Conservation (phyloP, 2,888 invertebrate species). For the Noctua pronuba region DNA sequence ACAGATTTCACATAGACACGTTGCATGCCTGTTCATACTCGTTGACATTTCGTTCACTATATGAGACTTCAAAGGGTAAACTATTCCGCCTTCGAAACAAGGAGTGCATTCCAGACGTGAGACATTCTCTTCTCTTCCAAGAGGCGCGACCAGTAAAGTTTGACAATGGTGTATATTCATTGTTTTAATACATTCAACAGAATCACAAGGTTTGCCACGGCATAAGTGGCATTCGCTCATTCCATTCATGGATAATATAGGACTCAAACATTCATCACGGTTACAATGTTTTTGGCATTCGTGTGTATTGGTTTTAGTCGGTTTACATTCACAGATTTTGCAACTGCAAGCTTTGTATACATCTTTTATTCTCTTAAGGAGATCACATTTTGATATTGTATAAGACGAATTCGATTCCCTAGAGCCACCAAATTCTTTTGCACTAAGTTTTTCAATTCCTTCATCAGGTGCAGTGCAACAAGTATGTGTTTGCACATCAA, state of each 20-base stretch:
- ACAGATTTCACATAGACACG: constrained; percentile 76
- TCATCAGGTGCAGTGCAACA: neutral
- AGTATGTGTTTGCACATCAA: neutral
- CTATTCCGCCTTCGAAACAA: constrained; percentile 74
- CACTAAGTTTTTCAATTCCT: neutral
- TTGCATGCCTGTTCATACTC: constrained; percentile 68
- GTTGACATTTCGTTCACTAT: constrained; percentile 74
- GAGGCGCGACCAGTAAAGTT: constrained; percentile 70
- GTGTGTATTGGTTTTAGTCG: constrained; percentile 64
- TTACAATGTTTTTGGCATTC: constrained; percentile 74
- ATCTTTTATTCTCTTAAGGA: constrained; percentile 79
- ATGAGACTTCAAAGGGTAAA: constrained; percentile 65
- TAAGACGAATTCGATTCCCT: constrained; percentile 6
- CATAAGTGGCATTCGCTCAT: constrained; percentile 55
- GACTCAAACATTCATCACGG: constrained; percentile 70
- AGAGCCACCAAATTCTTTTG: neutral
- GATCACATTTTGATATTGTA: constrained; percentile 69
- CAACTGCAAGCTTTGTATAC: constrained; percentile 83
- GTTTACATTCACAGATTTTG: constrained; percentile 82
- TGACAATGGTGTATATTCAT: constrained; percentile 48
- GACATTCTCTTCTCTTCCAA: constrained; percentile 61
- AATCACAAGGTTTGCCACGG: constrained; percentile 73
- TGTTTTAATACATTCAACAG: constrained; percentile 61
- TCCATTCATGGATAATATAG: constrained; percentile 38
- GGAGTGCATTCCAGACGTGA: constrained; percentile 70